A percentile compares a stretch with the other conserved stretches of the same genome.
These are phyloP conservation scores for Sipunculus nudus DNA, from an alignment of 2,888 invertebrate species.

Conservation along the genomic window DNA sequence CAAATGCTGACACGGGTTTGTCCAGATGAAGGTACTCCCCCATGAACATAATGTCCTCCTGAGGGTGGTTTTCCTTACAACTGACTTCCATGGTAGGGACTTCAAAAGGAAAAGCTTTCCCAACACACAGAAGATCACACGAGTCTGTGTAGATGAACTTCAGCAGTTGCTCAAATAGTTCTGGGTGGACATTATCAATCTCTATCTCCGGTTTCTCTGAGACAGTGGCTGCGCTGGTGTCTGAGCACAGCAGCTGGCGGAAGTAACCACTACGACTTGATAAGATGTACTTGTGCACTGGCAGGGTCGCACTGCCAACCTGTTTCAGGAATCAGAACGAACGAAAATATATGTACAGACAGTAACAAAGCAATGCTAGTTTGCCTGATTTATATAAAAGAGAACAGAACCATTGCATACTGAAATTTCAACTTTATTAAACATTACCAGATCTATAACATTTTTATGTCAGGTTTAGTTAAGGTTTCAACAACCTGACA, in stretches of 20 bases:
- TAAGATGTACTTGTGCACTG: constrained; percentile 80
- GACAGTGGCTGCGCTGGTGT: constrained; percentile 13
- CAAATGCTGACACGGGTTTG: constrained; percentile 47
- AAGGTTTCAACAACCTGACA: too few relatives aligned
- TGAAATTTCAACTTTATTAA: too few relatives aligned
- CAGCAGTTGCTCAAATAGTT: constrained; percentile 79
- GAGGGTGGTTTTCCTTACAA: too few relatives aligned
- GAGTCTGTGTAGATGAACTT: constrained; percentile 76
- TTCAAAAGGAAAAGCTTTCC: constrained; percentile 14
- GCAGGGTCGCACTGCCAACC: constrained; percentile 73
- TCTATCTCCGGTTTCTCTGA: constrained; percentile 60
- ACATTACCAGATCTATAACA: too few relatives aligned
- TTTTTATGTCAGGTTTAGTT: too few relatives aligned
- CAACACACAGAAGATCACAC: constrained; percentile 73
- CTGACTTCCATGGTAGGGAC: too few relatives aligned
- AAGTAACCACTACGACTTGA: constrained; percentile 75
- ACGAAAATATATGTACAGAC: not conserved
- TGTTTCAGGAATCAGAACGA: constrained; percentile 56
- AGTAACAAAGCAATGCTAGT: not conserved
- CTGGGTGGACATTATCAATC: constrained; percentile 72
- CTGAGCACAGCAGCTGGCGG: constrained; percentile 48
- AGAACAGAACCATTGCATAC: too few relatives aligned
- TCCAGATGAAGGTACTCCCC: too few relatives aligned
- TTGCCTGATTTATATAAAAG: too few relatives aligned
- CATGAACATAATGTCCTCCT: too few relatives aligned